phyloP scores from a whole-genome alignment of 2,888 invertebrate species.

The Zaprionus bogoriensis region DNA sequence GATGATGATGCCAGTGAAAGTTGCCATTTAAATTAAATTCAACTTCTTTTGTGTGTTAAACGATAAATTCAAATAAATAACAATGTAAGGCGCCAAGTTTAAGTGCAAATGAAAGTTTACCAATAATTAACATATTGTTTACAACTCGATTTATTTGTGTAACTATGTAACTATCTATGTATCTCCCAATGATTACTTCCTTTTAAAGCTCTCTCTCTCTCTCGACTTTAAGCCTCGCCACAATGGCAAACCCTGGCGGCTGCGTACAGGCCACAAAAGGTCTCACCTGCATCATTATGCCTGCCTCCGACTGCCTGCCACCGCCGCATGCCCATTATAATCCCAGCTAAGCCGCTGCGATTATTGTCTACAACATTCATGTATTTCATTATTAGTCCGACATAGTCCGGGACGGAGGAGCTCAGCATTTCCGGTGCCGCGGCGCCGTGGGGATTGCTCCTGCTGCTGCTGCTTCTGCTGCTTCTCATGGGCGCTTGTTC shows the following conservation, averaged over 20 bases:
- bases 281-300: constrained; percentile 39
- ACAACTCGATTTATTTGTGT: no score
- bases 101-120: no score
- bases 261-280: constrained; percentile 19
- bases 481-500: constrained; percentile 55
- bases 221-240: constrained; percentile 6
- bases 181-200: no score
- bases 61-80: no score
- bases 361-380: constrained; percentile 78
- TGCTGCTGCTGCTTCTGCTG: constrained; percentile 10
- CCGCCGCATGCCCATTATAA: constrained; percentile 56
- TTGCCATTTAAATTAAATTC: no score
- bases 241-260: constrained; percentile 1
- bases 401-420: no score
- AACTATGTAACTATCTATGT: no score
- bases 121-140: no score
- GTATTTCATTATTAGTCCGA: constrained; percentile 73
- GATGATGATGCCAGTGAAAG: no score
- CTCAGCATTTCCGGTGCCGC: constrained; percentile 58
- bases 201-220: neutral
- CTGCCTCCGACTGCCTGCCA: constrained; percentile 6
- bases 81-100: no score
- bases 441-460: constrained; percentile 5
- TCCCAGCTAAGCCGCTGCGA: constrained; percentile 64
- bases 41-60: no score